These are phyloP conservation scores for Pseudorectes ferrugineus DNA, from an alignment of 2,113 vertebrate genomes.

Conservation along the genomic window DNA sequence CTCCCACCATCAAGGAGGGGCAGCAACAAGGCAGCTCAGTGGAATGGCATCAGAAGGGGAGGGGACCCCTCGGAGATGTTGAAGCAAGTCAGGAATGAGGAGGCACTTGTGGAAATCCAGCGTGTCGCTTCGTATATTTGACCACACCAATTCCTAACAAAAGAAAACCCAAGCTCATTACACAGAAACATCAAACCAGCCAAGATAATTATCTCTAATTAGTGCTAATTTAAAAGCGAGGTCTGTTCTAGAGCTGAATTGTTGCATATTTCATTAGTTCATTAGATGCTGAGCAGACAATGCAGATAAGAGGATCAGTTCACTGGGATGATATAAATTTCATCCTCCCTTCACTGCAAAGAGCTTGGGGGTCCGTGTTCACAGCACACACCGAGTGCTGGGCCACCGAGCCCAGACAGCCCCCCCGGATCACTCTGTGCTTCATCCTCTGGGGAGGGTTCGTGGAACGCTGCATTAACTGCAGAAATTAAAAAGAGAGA, in stretches of 20 bases:
- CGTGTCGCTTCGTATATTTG: background rate
- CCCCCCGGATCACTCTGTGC: fast-evolving
- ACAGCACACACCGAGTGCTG: background rate
- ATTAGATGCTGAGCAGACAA: constrained; percentile 57
- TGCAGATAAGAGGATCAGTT: constrained; percentile 40
- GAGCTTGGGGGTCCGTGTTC: background rate
- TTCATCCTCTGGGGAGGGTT: background rate
- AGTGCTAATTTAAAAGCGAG: constrained; percentile 65
- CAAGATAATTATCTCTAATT: constrained; percentile 69
- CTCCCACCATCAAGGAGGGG: background rate
- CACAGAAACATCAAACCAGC: constrained; percentile 61
- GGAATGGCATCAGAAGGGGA: background rate
- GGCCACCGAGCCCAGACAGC: background rate
- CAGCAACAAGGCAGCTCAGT: background rate
- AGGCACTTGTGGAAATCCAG: constrained; percentile 21
- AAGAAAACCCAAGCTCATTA: constrained; percentile 46
- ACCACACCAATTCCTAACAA: constrained; percentile 40
- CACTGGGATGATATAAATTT: background rate
- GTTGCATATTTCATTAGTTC: constrained; percentile 67
- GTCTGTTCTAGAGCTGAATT: constrained; percentile 52
- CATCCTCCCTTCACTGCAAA: background rate
- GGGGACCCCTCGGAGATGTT: background rate
- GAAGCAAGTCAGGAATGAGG: background rate
- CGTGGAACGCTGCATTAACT: background rate
- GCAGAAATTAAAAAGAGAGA: background rate